Percentiles rank a stretch among this genome's conserved stretches.
Evolutionary conservation across 2,113 vertebrate genomes (phyloP).

Genomic region (Sorex fumeus): DNA sequence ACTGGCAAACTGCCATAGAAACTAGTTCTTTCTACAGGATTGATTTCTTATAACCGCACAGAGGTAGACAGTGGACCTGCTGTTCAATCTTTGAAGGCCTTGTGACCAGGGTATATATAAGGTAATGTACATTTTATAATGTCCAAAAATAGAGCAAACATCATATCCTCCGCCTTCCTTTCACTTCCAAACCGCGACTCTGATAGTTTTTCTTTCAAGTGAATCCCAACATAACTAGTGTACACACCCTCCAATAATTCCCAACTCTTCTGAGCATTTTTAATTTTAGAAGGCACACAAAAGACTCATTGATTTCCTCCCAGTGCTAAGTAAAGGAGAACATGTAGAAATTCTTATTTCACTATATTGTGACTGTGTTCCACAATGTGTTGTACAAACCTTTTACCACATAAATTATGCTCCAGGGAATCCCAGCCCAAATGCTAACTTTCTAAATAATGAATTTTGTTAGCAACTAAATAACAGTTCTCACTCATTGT

Average conservation of each 20-base stretch:
- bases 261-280: not conserved
- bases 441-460: constrained; percentile 42
- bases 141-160: constrained; percentile 19
- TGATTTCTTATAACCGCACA: constrained; percentile 41
- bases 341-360: not conserved
- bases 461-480: constrained; percentile 6
- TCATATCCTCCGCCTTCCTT: not conserved
- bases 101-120: not conserved
- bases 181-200: constrained; percentile 42
- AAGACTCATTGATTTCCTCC: constrained; percentile 30
- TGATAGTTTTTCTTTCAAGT: constrained; percentile 33
- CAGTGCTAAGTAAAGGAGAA: constrained; percentile 16
- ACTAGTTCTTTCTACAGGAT: not conserved
- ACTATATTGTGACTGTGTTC: not conserved
- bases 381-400: not conserved
- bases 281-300: constrained; percentile 26
- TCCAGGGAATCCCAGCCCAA: constrained; percentile 17
- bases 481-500: not conserved
- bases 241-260: constrained; percentile 4
- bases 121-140: not conserved
- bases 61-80: not conserved
- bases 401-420: constrained; percentile 29
- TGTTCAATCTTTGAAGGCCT: constrained; percentile 7
- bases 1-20: constrained; percentile 26
- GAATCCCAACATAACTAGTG: not conserved